A percentile compares a stretch with the other conserved stretches of the same genome.
Conservation (phyloP, 2,113 vertebrate species). For the Casuarius casuarius region DNA sequence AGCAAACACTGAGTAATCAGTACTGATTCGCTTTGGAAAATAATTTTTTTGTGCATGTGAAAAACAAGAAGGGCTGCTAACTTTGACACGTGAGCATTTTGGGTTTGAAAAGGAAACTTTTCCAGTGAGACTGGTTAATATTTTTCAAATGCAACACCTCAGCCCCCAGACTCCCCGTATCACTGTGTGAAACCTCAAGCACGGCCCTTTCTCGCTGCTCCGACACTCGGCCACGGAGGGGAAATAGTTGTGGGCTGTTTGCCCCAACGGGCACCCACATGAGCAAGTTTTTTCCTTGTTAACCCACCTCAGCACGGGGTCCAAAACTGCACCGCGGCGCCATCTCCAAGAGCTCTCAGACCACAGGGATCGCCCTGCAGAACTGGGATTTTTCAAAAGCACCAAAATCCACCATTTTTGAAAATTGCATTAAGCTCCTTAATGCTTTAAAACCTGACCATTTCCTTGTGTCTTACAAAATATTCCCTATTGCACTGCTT, state of each 20-base stretch:
- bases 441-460: not conserved
- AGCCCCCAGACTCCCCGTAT: not conserved
- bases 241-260: accelerated
- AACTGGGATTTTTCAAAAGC: not conserved
- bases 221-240: not conserved
- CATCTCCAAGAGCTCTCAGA: too few relatives aligned
- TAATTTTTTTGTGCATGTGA: not conserved
- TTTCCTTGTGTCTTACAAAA: not conserved
- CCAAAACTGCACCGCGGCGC: too few relatives aligned
- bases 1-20: not conserved
- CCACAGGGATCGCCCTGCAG: too few relatives aligned
- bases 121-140: not conserved
- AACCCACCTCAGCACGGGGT: not conserved
- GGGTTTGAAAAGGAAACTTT: not conserved
- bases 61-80: not conserved
- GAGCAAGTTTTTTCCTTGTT: slow-evolving; percentile 1
- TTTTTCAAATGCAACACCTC: not conserved
- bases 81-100: too few relatives aligned
- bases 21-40: not conserved
- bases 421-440: accelerated
- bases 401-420: not conserved
- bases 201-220: not conserved
- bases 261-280: not conserved
- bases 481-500: not conserved
- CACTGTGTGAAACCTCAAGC: not conserved